Conservation (phyloP, 2,888 invertebrate species). For the Malachius bipustulatus region DNA sequence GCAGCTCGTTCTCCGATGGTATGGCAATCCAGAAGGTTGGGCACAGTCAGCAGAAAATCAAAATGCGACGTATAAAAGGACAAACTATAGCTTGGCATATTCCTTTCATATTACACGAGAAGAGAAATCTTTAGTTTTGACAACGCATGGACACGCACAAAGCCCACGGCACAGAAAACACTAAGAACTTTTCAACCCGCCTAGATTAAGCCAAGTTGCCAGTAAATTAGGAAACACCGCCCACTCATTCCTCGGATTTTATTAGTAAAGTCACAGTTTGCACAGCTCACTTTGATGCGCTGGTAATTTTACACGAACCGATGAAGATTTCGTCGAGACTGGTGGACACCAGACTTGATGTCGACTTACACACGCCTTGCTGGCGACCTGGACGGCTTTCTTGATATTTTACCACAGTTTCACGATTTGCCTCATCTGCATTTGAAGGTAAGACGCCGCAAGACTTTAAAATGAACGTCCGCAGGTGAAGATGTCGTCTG, state of each 20-base stretch:
- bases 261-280: constrained; percentile 3
- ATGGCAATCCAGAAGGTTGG: too few relatives aligned
- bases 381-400: neutral
- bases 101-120: too few relatives aligned
- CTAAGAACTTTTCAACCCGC: neutral
- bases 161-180: neutral
- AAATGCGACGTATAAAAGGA: too few relatives aligned
- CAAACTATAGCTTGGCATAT: too few relatives aligned
- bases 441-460: too few relatives aligned
- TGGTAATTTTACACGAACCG: constrained; percentile 1
- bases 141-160: constrained; percentile 1
- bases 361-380: neutral
- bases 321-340: neutral
- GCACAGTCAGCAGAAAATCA: too few relatives aligned
- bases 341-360: constrained; percentile 3
- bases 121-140: too few relatives aligned
- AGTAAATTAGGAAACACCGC: constrained; percentile 1
- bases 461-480: too few relatives aligned
- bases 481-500: too few relatives aligned
- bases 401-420: too few relatives aligned
- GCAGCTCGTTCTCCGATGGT: too few relatives aligned
- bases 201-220: constrained; percentile 1
- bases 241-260: neutral
- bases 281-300: neutral
- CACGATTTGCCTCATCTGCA: too few relatives aligned